Evolutionary conservation across 2,888 invertebrate species (phyloP).

Genomic region (Proisotoma minuta): DNA sequence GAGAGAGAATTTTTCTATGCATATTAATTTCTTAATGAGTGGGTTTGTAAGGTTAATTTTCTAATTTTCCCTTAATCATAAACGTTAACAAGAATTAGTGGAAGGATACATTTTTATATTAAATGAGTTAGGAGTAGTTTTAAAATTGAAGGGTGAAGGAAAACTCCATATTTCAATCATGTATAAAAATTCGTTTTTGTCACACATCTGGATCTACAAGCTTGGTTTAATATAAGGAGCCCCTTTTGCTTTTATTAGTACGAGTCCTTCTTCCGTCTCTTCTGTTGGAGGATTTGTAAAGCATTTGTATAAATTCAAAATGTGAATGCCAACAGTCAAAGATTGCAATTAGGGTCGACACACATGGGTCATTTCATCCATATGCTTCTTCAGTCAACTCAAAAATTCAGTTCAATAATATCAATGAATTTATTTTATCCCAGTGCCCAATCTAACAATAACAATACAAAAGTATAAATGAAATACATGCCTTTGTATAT

Average conservation of each 20-base stretch:
- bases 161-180: too few relatives aligned
- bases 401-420: background rate
- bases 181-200: background rate
- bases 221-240: background rate
- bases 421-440: background rate
- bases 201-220: conserved; percentile 5
- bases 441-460: background rate
- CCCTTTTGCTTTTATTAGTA: background rate
- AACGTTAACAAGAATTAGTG: too few relatives aligned
- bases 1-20: too few relatives aligned
- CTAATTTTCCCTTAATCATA: too few relatives aligned
- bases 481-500: background rate
- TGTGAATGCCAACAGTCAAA: conserved; percentile 10
- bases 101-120: too few relatives aligned
- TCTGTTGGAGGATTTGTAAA: background rate
- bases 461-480: background rate
- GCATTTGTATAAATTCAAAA: conserved; percentile 4
- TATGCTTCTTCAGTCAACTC: background rate
- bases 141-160: too few relatives aligned
- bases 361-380: conserved; percentile 16
- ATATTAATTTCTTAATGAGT: too few relatives aligned
- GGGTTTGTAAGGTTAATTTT: too few relatives aligned
- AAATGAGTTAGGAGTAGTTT: too few relatives aligned
- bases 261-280: background rate
- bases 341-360: conserved; percentile 16